Evolutionary conservation across 2,113 vertebrate species (phyloP).

Genomic region (Platysteira castanea): DNA sequence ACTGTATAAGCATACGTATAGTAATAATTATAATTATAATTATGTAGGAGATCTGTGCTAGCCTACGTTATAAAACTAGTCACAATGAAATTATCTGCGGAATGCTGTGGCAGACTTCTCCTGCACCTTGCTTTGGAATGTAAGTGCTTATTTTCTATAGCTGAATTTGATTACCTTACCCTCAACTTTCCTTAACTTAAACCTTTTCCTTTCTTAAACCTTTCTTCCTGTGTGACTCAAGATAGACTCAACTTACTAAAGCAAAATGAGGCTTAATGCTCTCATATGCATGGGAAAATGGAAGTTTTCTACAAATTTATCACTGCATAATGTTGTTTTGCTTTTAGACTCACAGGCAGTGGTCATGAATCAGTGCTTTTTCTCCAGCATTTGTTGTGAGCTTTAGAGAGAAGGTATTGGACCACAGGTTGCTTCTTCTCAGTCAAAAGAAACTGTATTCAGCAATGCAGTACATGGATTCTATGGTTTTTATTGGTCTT

Average conservation of each 20-base stretch:
- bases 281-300: neutral
- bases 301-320: neutral
- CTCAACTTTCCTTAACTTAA: neutral
- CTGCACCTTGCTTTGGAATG: neutral
- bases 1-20: neutral
- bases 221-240: neutral
- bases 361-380: neutral
- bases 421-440: neutral
- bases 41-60: neutral
- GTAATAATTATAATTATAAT: conserved; percentile 31
- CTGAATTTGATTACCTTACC: neutral
- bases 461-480: neutral
- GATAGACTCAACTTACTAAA: neutral
- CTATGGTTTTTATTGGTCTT: neutral
- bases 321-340: neutral
- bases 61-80: neutral
- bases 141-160: neutral
- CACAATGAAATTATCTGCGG: neutral
- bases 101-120: neutral
- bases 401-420: neutral
- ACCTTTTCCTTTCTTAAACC: neutral
- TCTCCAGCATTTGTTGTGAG: neutral
- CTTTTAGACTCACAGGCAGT: neutral
- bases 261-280: neutral
- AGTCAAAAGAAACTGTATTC: neutral